These are phyloP conservation scores for Galeopsomyia nigrocyanea DNA, from an alignment of 2,888 invertebrate species.

Conservation along the genomic window DNA sequence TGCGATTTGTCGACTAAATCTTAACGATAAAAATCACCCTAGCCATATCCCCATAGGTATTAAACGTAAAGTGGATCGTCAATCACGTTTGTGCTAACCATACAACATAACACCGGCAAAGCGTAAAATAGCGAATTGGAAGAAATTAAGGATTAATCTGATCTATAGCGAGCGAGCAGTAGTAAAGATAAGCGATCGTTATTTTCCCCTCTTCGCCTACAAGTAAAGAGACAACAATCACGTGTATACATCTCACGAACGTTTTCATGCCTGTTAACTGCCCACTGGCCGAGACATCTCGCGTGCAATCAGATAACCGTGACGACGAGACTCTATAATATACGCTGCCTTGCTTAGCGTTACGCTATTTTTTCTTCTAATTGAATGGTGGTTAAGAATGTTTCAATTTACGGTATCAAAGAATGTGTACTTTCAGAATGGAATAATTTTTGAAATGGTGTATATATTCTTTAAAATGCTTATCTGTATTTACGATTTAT, in stretches of 20 bases:
- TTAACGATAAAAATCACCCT: constrained; percentile 5
- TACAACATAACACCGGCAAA: neutral
- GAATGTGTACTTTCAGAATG: too few relatives aligned
- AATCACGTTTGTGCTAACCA: too few relatives aligned
- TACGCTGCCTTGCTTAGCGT: too few relatives aligned
- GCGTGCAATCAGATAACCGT: constrained; percentile 44
- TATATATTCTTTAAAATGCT: too few relatives aligned
- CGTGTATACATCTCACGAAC: neutral
- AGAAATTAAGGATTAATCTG: constrained; percentile 2
- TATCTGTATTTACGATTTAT: too few relatives aligned
- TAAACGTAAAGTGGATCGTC: too few relatives aligned
- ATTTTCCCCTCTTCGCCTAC: neutral
- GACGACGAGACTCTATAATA: constrained; percentile 28
- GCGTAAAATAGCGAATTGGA: neutral
- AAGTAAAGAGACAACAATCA: constrained; percentile 35
- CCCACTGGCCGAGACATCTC: constrained; percentile 43
- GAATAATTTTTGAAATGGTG: too few relatives aligned
- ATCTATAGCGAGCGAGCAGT: too few relatives aligned
- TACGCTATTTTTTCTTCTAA: too few relatives aligned
- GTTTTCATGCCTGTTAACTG: constrained; percentile 47
- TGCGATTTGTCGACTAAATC: neutral
- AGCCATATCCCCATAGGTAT: too few relatives aligned
- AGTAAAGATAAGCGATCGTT: neutral
- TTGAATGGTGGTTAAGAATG: too few relatives aligned
- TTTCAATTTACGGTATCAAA: too few relatives aligned